A percentile compares a stretch with the other conserved stretches of the same genome.
Conservation (phyloP, 2,113 vertebrate species). For the Phalacrocorax brasilianus region DNA sequence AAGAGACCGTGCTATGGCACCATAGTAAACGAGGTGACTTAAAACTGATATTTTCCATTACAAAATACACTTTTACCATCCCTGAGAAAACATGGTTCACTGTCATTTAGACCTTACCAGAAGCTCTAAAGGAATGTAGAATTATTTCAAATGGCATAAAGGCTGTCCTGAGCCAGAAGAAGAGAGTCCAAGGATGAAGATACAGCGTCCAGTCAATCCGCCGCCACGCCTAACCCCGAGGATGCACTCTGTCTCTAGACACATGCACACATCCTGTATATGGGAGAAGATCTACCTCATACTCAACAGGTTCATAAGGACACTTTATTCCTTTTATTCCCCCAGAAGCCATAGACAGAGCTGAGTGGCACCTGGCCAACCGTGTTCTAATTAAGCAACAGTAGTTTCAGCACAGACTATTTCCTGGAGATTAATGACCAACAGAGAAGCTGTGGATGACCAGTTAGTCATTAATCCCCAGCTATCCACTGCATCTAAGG, state of each 20-base stretch:
- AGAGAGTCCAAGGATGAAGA: not conserved
- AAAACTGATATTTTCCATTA: not conserved
- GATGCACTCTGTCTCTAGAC: not conserved
- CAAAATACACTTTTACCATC: slow-evolving; percentile 23
- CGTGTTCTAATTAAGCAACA: slow-evolving; percentile 32
- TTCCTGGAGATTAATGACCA: slow-evolving; percentile 63
- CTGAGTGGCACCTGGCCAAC: slow-evolving; percentile 15
- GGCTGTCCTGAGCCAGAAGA: not conserved
- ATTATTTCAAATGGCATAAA: not conserved
- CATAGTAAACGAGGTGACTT: slow-evolving; percentile 24
- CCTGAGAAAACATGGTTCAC: slow-evolving; percentile 14
- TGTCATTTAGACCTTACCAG: slow-evolving; percentile 5
- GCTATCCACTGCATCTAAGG: not conserved
- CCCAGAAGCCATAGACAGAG: not conserved
- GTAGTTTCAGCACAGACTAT: not conserved
- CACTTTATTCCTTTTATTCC: not conserved
- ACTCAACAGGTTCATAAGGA: not conserved
- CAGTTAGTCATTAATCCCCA: slow-evolving; percentile 43
- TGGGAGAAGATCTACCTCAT: not conserved
- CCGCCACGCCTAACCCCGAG: not conserved
- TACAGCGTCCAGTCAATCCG: not conserved
- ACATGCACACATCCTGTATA: not conserved
- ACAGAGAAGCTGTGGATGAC: slow-evolving; percentile 36
- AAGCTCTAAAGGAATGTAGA: not conserved
- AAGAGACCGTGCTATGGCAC: not conserved